Percentiles rank a stretch among this genome's conserved stretches.
Evolutionary conservation across 2,797 vertebrate genomes (phyloP).

Genomic region (Hemitrygon akajei): DNA sequence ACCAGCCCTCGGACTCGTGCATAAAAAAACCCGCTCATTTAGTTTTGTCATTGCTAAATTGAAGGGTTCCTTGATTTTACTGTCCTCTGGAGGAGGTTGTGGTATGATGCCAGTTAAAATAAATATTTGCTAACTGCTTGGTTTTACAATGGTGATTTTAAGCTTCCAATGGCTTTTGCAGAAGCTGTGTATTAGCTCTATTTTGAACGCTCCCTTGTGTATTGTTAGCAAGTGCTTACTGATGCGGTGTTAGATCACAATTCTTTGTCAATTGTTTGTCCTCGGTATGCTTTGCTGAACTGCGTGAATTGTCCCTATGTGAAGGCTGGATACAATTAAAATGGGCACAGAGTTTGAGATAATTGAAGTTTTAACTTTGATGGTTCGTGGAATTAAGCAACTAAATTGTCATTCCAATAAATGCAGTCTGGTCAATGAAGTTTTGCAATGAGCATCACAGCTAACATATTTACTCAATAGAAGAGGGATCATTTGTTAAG

Average conservation of each 20-base stretch:
- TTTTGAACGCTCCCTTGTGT: background rate
- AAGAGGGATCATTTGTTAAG: background rate
- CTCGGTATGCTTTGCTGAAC: background rate
- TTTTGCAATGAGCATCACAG: background rate
- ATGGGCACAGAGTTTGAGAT: too few relatives aligned
- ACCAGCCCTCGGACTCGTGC: background rate
- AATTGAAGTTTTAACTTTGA: background rate
- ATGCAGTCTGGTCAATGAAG: background rate
- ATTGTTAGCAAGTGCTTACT: background rate
- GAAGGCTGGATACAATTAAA: background rate
- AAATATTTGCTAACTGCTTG: background rate
- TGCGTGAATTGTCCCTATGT: background rate
- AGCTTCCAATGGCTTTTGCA: background rate
- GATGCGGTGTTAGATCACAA: background rate
- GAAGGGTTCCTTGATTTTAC: background rate
- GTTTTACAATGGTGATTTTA: background rate
- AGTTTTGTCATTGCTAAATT: background rate
- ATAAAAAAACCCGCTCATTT: background rate
- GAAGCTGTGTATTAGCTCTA: background rate
- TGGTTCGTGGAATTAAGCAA: background rate
- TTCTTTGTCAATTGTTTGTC: background rate
- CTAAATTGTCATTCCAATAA: background rate
- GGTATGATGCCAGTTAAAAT: background rate
- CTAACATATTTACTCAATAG: background rate
- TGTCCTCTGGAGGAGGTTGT: background rate